phyloP scores from a whole-genome alignment of 2,797 vertebrate genomes.

The Esox lucius region DNA sequence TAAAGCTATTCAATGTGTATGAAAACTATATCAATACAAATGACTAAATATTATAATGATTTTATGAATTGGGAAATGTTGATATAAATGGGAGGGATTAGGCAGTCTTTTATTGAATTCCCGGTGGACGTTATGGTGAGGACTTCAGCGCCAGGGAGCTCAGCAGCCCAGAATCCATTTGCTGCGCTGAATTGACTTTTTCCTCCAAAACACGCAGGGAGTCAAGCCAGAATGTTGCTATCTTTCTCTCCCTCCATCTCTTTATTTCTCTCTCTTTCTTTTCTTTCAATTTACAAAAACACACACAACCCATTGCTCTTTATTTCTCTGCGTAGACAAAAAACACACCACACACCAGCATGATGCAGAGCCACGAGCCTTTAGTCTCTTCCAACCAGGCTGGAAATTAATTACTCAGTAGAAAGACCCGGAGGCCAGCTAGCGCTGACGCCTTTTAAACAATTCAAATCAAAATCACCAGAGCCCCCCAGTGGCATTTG shows the following conservation, averaged over 20 bases:
- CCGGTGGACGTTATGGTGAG: slow-evolving; percentile 54
- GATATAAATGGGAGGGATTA: no score
- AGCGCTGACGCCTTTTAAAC: slow-evolving; percentile 69
- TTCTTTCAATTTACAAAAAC: slow-evolving; percentile 12
- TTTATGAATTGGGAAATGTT: not conserved
- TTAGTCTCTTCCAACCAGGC: slow-evolving; percentile 64
- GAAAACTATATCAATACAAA: not conserved
- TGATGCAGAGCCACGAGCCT: slow-evolving; percentile 41
- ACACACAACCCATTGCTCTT: no score
- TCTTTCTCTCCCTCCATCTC: slow-evolving; percentile 9
- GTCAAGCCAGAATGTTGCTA: slow-evolving; percentile 58
- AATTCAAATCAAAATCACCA: slow-evolving; percentile 65
- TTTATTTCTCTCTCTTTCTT: not conserved
- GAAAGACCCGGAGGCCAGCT: slow-evolving; percentile 66
- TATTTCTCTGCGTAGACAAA: no score
- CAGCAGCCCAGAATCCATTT: slow-evolving; percentile 72
- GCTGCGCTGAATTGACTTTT: slow-evolving; percentile 56
- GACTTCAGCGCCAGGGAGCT: slow-evolving; percentile 70
- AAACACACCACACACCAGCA: slow-evolving; percentile 18
- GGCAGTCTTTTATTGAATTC: slow-evolving; percentile 68
- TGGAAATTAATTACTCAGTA: slow-evolving; percentile 75
- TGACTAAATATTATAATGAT: not conserved
- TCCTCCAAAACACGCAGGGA: slow-evolving; percentile 41
- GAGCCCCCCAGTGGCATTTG: slow-evolving; percentile 53
- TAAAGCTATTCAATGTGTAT: no score